These are phyloP conservation scores for Sebastes kiyomatsui DNA, from an alignment of 2,797 vertebrate species.

Conservation along the genomic window DNA sequence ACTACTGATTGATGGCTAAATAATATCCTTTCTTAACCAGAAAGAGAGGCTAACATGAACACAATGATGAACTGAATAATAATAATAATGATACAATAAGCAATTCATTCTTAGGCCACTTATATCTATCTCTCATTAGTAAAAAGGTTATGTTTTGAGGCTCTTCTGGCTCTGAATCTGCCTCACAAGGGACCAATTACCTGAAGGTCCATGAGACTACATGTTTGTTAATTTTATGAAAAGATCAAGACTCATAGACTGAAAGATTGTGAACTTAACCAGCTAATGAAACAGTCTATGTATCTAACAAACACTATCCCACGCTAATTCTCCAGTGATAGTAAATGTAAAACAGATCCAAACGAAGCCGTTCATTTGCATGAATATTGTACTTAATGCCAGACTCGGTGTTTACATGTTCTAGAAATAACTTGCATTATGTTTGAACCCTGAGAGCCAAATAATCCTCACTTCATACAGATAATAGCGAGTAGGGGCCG, in stretches of 20 bases:
- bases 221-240: neutral
- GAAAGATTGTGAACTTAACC: neutral
- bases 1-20: neutral
- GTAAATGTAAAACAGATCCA: slow-evolving; percentile 5
- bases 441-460: slow-evolving; percentile 35
- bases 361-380: slow-evolving; percentile 4
- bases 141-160: neutral
- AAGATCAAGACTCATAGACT: neutral
- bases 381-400: neutral
- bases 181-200: neutral
- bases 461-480: slow-evolving; percentile 25
- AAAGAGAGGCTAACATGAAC: neutral
- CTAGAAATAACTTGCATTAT: neutral
- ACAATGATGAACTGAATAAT: neutral
- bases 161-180: neutral
- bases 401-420: neutral
- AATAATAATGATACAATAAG: neutral
- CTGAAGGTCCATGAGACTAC: neutral
- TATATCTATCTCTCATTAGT: neutral
- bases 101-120: neutral
- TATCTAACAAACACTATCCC: neutral
- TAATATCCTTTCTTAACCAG: neutral
- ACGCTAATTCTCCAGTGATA: neutral
- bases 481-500: slow-evolving; percentile 7
- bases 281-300: neutral